These are phyloP conservation scores for Neofelis nebulosa DNA, from an alignment of 2,113 vertebrate genomes.

Conservation along the genomic window DNA sequence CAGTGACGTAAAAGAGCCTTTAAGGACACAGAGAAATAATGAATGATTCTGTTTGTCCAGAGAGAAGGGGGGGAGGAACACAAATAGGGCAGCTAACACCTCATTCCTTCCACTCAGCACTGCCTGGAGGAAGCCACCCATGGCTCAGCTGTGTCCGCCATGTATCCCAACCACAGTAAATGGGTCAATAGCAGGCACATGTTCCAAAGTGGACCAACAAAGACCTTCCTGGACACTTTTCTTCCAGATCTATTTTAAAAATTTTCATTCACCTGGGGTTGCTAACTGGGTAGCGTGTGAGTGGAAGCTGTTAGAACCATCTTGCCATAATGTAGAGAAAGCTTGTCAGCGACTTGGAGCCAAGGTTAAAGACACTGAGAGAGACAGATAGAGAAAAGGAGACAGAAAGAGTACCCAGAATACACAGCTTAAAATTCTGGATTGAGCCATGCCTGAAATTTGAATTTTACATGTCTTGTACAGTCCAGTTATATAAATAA, in stretches of 20 bases:
- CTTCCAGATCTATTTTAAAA: neutral
- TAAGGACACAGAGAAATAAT: neutral
- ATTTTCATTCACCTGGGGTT: neutral
- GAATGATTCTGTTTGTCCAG: neutral
- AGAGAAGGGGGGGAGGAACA: neutral
- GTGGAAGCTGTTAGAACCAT: neutral
- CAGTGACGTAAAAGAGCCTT: neutral
- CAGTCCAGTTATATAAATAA: neutral
- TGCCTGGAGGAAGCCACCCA: neutral
- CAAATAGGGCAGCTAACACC: neutral
- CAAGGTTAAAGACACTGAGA: neutral
- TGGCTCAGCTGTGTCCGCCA: fast-evolving
- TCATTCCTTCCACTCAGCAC: neutral
- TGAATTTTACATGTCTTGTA: neutral
- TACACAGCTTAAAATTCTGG: neutral
- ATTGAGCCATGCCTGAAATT: neutral
- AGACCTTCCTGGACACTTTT: neutral
- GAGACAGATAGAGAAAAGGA: neutral
- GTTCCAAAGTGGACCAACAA: neutral
- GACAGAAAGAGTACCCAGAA: neutral
- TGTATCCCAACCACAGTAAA: neutral
- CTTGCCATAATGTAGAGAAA: neutral
- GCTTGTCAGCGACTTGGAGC: neutral
- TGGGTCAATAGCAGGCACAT: neutral
- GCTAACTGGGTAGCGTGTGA: neutral